Base-by-base conservation (phyloP, 2,888 invertebrate species). In the Chrysolina haemoptera region DNA sequence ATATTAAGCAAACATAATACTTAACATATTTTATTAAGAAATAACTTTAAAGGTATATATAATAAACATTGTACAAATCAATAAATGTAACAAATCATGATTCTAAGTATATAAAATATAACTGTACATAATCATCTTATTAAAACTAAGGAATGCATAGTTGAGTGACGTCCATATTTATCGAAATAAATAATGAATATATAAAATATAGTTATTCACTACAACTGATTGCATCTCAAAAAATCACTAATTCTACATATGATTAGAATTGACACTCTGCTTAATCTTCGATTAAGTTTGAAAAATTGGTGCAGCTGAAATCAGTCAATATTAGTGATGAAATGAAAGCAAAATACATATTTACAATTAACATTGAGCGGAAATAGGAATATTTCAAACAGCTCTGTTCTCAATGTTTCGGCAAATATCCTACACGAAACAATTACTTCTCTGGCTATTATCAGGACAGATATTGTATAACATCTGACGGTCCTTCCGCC, bases 231-330 rank as follows among this genome's bases (percentile, higher is more conserved):
- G 53, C 50, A 53, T 67, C 16, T 27, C 16, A 55, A 67, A 40
- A 55, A 53, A 35, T 16, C 27, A 50, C 27, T 53, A 53, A 53
- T 53, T 53, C 55, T 67, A 67, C 27, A 11, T 68, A 75, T 80
- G 80, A 82, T 81, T 82, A 82, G 81, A 81, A 78, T 80, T 67
- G 70, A 81, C 80, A 82, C 82, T 81, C 81, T 68, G 69, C 72
- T 76, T 67, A 75, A 76, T 68, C 64, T 65, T 46, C n/a, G 59
- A 40, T 74, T 65, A 76, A 70, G 70, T 48, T 71, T 35, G 43
- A 65, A 66, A 70, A 53, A 20, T 50, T 48, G 35, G 67, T 67
- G 67, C 67, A 53, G 40, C 55, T 67, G 27, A 50, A 66, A 50
- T 66, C 67, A 67, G 67, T 67, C 67, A 67, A 41, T 20, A 41